Evolutionary conservation across 2,113 vertebrate genomes (phyloP), one percentile per base, ranked within the genome.

Genomic region (Oncorhynchus nerka): DNA sequence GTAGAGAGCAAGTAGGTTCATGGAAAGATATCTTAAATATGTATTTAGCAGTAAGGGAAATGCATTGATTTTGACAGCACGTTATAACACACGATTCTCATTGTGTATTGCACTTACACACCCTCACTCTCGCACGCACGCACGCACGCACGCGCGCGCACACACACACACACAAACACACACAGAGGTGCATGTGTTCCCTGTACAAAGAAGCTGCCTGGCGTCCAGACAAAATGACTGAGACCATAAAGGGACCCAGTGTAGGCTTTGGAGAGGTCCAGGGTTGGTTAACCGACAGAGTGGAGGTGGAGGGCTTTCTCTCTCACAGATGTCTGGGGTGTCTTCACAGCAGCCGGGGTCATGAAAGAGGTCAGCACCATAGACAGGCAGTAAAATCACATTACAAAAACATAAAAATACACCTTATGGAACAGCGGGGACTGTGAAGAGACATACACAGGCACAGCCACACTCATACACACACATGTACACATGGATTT

Each of bases 181-280:
- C 67, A 68, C 28, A 71, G 20, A 75, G 74, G 74, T 2, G 48
- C 51, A 75, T 75, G 74, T 48, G 66, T 5, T 75, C 51, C 16
- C 20, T 75, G 26, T 69, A 75, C 74, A 68, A 20, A 22, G 74
- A 69, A 11, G 62, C 66, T 1, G 13, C 6, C 39, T 75, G 66
- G 74, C 22, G 15, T 28, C 45, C 57, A 16, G 28, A 15, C 24
- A 8, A 9, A 2, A 51, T 22, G 3, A 11, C 61, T 4, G 22
- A 64, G 28, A 68, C 19, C 8, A 19, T 69, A 66, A 11, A 11
- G 30, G 74, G 49, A 2, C 49, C 65, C 20, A 7, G 26, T 11
- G 45, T 30, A 1, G 11, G 13, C 1, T 7, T 75, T 15, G 49
- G 15, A 20, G 49, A 57, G 74, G 28, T n/a, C 4, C 19, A 22